Conservation (phyloP, 2,797 vertebrate species). For the Smutsia gigantea region DNA sequence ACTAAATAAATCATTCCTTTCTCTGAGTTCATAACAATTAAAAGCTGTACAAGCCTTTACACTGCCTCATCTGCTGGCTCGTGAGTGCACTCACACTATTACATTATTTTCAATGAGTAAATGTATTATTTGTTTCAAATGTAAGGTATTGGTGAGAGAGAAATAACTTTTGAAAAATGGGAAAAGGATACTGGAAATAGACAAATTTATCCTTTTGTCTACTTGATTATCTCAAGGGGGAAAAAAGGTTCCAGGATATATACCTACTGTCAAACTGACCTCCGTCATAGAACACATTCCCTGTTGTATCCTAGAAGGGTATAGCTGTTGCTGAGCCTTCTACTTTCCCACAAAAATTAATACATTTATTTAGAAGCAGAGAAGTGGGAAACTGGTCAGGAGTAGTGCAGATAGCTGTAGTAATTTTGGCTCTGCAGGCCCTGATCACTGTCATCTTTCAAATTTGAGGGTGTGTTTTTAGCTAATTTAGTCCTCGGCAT, state of each 20-base stretch:
- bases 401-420: not conserved
- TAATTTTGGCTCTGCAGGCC: not conserved
- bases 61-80: not conserved
- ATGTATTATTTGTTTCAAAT: not conserved
- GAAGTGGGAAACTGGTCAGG: slow-evolving; percentile 11
- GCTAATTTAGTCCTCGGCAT: slow-evolving; percentile 54
- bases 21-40: not conserved
- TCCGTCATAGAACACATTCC: not conserved
- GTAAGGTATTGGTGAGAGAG: not conserved
- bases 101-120: not conserved
- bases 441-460: slow-evolving; percentile 26
- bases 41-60: not conserved
- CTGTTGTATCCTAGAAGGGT: not conserved
- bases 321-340: not conserved
- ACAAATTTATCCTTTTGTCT: not conserved
- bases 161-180: not conserved
- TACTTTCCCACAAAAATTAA: slow-evolving; percentile 7
- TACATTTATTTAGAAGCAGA: not conserved
- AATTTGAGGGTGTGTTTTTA: slow-evolving; percentile 56
- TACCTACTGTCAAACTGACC: not conserved
- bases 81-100: not conserved
- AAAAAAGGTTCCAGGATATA: not conserved
- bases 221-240: rapidly evolving
- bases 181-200: not conserved
- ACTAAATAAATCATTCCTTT: not conserved